Evolutionary conservation across 2,888 invertebrate species (phyloP).

Genomic region (Hesperia comma): DNA sequence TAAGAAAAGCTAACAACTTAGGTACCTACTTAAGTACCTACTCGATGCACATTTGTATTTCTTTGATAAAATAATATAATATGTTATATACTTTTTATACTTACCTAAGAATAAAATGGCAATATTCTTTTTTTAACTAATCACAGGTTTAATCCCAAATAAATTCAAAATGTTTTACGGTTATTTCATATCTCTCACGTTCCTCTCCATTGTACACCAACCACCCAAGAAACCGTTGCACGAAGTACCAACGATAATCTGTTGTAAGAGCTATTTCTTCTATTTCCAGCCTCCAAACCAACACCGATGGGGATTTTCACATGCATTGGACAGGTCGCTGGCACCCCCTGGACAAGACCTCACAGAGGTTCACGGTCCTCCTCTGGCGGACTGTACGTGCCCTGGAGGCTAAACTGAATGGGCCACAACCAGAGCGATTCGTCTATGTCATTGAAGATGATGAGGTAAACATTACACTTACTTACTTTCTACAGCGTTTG

Average conservation of each 20-base stretch:
- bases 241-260: too few species aligned
- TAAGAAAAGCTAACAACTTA: too few species aligned
- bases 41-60: too few species aligned
- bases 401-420: constrained; percentile 59
- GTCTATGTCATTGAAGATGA: constrained; percentile 60
- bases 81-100: too few species aligned
- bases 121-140: too few species aligned
- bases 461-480: constrained; percentile 52
- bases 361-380: constrained; percentile 58
- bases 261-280: too few species aligned
- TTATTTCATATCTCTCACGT: not conserved
- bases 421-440: constrained; percentile 54
- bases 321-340: constrained; percentile 60
- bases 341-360: constrained; percentile 49
- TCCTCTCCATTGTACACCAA: not conserved
- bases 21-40: too few species aligned
- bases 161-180: too few species aligned
- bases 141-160: too few species aligned
- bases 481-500: not conserved
- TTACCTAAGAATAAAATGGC: too few species aligned
- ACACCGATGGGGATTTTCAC: constrained; percentile 39
- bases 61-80: too few species aligned
- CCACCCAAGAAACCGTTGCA: too few species aligned
- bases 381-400: constrained; percentile 59
- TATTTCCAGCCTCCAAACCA: constrained; percentile 50